Percentiles rank a stretch among this genome's conserved stretches.
phyloP scores from a whole-genome alignment of 2,797 vertebrate genomes.

The Fratercula arctica region DNA sequence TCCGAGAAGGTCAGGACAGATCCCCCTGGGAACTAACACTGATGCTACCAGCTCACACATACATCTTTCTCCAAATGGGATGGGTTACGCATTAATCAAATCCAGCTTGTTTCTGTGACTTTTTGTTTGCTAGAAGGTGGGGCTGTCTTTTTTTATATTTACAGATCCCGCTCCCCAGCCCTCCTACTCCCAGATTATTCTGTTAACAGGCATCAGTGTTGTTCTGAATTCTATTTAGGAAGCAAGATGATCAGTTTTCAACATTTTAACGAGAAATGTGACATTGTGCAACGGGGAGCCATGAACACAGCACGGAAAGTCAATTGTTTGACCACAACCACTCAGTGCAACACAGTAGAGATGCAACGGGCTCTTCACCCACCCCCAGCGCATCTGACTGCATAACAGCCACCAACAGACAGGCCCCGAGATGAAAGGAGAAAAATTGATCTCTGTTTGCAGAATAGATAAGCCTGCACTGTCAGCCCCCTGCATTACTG shows the following conservation, averaged over 20 bases:
- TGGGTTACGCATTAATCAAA: background rate
- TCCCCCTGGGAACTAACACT: slow-evolving; percentile 39
- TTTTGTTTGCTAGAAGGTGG: background rate
- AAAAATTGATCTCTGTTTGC: background rate
- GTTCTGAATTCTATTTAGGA: slow-evolving; percentile 2
- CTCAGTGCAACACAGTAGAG: background rate
- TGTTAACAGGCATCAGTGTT: slow-evolving; percentile 40
- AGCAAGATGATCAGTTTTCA: slow-evolving; percentile 54
- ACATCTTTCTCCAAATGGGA: background rate
- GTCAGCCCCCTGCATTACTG: background rate
- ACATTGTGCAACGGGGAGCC: slow-evolving; percentile 35
- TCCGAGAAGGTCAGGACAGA: slow-evolving; percentile 28
- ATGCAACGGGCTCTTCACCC: background rate
- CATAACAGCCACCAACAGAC: background rate
- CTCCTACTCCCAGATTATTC: background rate
- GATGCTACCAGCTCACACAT: slow-evolving; percentile 26
- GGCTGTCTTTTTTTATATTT: background rate
- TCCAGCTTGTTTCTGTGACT: background rate
- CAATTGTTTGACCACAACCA: background rate
- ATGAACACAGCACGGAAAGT: background rate
- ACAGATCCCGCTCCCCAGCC: background rate
- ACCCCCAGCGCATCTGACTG: background rate
- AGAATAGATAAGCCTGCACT: background rate
- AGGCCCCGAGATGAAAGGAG: background rate
- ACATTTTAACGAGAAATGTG: slow-evolving; percentile 67